Conservation (phyloP, 1,140 invertebrate species). For the Adoxophyes honmai region DNA sequence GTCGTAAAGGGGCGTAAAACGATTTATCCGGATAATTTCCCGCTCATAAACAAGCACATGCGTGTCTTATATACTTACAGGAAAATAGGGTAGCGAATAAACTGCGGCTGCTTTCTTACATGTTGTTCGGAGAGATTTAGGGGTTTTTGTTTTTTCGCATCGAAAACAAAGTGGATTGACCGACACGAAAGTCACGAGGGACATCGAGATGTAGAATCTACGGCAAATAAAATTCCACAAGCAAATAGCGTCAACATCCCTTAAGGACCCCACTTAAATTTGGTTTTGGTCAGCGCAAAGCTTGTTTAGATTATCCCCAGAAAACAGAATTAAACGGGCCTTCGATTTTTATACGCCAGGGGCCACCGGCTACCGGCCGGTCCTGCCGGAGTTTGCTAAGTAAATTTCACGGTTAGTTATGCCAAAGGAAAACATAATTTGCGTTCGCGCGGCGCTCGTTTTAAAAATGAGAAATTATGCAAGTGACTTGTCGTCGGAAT, state of each 20-base stretch:
- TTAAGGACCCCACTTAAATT: background rate
- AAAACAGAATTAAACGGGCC: background rate
- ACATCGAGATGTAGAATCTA: too few species aligned
- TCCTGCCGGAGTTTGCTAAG: background rate
- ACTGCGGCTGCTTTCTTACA: background rate
- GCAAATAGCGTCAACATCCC: background rate
- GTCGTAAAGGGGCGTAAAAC: background rate
- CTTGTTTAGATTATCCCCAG: background rate
- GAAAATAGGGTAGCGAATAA: background rate
- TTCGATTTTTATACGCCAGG: background rate
- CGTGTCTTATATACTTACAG: background rate
- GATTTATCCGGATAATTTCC: slow-evolving; percentile 1
- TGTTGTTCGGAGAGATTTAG: too few species aligned
- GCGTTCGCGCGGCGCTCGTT: background rate
- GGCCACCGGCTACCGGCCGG: background rate
- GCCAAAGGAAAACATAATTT: background rate
- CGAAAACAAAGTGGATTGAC: too few species aligned
- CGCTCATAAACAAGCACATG: slow-evolving; percentile 2
- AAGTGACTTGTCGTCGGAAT: slow-evolving; percentile 2
- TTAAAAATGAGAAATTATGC: slow-evolving; percentile 9
- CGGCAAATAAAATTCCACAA: too few species aligned
- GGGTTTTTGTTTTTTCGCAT: too few species aligned
- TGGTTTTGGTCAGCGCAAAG: background rate
- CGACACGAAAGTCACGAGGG: too few species aligned
- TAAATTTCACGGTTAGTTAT: slow-evolving; percentile 11